Evolutionary conservation across 37 sponge, comb jelly and placozoan species (phyloP), one percentile per base, ranked within the genome.

Genomic region (Spongia lamella): DNA sequence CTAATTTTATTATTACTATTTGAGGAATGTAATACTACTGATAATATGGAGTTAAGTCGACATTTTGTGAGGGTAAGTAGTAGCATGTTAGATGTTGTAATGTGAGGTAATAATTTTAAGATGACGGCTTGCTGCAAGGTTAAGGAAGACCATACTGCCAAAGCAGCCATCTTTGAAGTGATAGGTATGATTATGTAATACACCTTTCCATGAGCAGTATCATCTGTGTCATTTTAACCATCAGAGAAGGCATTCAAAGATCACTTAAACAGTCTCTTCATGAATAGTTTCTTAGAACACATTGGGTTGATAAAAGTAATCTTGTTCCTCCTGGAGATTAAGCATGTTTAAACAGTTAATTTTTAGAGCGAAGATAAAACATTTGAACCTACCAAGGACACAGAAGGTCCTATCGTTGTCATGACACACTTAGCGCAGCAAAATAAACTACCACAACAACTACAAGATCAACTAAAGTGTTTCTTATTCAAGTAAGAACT

Each of bases 231-330:
- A n/a, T n/a, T n/a, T 43, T 43, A 43, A 43, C 47, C 47, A 43
- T n/a, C 36, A 33, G n/a, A 32, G 26, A 67, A 60, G 20, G 50
- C 79, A 19, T 88, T 33, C 51, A 9, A 72, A 53, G 55, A 34
- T 33, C 47, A 66, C 16, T 16, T 77, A 24, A 61, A 29, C 35
- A 24, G 38, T 36, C 55, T 22, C 3, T 53, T 91, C 26, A 7
- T 87, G 9, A 79, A 75, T 72, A 71, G 68, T 17, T 57, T 91
- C 6, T 73, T 92, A 14, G 65, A 80, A 25, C 89, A 80, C 33
- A 54, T 88, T 53, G 93, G 93, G 1, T 73, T 92, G 34, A 35
- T 92, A 13, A 92, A 92, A 78, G 93, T 92, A n/a, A 24, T 61
- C 36, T 15, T 70, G 50, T 25, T 32, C 3, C 43, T 60, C 33